Base-by-base conservation (phyloP, 2,797 vertebrate genomes). In the Pseudopleuronectes americanus region DNA sequence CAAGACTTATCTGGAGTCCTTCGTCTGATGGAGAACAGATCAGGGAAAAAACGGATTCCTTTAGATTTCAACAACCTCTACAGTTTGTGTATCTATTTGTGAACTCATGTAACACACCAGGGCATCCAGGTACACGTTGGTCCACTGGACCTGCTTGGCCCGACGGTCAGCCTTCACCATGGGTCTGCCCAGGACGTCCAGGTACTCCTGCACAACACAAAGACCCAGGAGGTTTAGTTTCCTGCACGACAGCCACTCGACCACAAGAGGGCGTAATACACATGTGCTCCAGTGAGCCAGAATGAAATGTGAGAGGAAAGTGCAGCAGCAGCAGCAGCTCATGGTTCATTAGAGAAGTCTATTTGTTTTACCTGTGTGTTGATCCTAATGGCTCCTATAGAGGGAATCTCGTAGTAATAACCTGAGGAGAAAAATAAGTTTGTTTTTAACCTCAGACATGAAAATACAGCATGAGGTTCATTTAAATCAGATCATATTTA, bases 371-470 rank as follows among this genome's bases (percentile, higher is more conserved):
- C 92, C 90, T 93, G 92, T 66, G 92, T 99, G 89, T 99, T 99
- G 84, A 99, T 95, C 90, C 98, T 94, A 92, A 99, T 99, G 64
- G 98, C 98, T 71, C 98, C 98, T 86, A 98, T 99, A 22, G 97
- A 99, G 0, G 98, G 98, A 80, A 99, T 99, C 94, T 99, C 98
- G 90, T 99, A 99, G 89, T 97, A 99, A 89, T 97, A 99, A 52
- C 98, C 98, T 99, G 77, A 84, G 78, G 83, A 81, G 41, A 84
- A 8, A 71, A 16, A 64, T 0, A 31, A 0, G 21, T 56, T 31
- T 45, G 64, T 41, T 58, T 13, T 41, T n/a, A 6, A 38, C 1
- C 56, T 38, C 4, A 21, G 23, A 1, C n/a, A 1, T 48, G n/a
- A 55, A 49, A 61, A 43, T 12, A 12, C 36, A 38, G 36, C 2